Evolutionary conservation across 2,888 invertebrate genomes (phyloP).

Genomic region (Tetanocera ferruginea): DNA sequence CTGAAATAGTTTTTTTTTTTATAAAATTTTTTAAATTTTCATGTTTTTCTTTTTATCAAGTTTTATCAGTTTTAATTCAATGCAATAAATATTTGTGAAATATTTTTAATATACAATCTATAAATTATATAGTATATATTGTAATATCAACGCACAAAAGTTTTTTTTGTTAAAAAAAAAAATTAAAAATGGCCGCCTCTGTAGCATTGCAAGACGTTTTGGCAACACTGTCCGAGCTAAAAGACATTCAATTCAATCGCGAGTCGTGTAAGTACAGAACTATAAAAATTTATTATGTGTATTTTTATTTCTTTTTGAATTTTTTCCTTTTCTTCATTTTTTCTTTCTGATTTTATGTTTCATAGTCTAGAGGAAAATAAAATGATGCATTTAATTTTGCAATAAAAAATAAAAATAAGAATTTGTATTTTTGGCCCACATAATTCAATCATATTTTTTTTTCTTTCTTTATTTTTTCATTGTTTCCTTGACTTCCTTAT

Average conservation of each 20-base stretch:
- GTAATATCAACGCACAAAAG: neutral
- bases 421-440: too few species aligned
- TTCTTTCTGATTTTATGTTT: neutral
- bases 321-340: neutral
- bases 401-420: too few species aligned
- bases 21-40: neutral
- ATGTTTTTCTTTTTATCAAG: neutral
- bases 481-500: too few species aligned
- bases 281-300: slow-evolving; percentile 12
- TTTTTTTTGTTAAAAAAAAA: slow-evolving; percentile 30
- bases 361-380: too few species aligned
- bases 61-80: neutral
- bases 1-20: slow-evolving; percentile 10
- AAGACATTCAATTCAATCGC: slow-evolving; percentile 61
- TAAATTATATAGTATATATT: neutral
- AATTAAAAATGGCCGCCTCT: slow-evolving; percentile 60
- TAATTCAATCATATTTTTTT: too few species aligned
- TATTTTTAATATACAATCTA: neutral
- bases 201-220: slow-evolving; percentile 59
- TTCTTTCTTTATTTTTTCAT: too few species aligned
- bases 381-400: too few species aligned
- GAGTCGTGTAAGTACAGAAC: slow-evolving; percentile 63
- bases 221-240: slow-evolving; percentile 59
- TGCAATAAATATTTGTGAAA: neutral
- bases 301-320: neutral